phyloP scores from a whole-genome alignment of 64 coral and sea anemone species.

The Pocillopora verrucosa region DNA sequence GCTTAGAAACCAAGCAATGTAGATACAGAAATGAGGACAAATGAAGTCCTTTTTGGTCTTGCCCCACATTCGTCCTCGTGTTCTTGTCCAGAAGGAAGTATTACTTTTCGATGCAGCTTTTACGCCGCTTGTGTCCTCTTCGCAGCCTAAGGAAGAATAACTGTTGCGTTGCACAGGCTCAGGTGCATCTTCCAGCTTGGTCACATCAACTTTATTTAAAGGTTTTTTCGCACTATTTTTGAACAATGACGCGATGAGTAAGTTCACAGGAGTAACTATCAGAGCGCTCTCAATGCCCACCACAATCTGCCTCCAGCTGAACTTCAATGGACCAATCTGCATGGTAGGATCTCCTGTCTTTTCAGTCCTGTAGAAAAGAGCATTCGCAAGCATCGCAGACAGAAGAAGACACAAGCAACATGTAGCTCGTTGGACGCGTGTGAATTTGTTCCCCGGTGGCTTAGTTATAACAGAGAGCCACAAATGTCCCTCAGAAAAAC shows the following conservation, averaged over 20 bases:
- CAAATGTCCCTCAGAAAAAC: slow-evolving; percentile 44
- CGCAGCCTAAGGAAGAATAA: neutral
- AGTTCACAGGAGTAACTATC: slow-evolving; percentile 39
- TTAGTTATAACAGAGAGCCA: slow-evolving; percentile 63
- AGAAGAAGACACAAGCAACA: slow-evolving; percentile 43
- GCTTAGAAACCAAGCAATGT: slow-evolving; percentile 55
- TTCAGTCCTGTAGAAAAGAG: slow-evolving; percentile 54
- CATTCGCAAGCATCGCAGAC: slow-evolving; percentile 54
- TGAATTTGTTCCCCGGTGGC: slow-evolving; percentile 46
- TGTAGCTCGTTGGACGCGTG: slow-evolving; percentile 35
- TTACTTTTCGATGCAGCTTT: neutral
- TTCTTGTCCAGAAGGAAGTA: neutral
- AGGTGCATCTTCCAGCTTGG: neutral
- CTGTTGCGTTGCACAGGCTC: neutral
- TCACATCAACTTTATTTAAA: neutral
- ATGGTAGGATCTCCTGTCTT: slow-evolving; percentile 24
- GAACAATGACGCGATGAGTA: slow-evolving; percentile 27
- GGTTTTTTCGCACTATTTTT: slow-evolving; percentile 4
- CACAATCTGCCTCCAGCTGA: slow-evolving; percentile 65
- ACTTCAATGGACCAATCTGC: slow-evolving; percentile 60
- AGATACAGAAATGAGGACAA: slow-evolving; percentile 24
- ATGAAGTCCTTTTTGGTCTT: slow-evolving; percentile 11
- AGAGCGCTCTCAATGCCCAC: slow-evolving; percentile 52
- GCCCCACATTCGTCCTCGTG: neutral
- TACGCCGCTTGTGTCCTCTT: neutral